Conservation (phyloP, 35 echinoderm and acorn worm species). For the Apostichopus parvimensis region DNA sequence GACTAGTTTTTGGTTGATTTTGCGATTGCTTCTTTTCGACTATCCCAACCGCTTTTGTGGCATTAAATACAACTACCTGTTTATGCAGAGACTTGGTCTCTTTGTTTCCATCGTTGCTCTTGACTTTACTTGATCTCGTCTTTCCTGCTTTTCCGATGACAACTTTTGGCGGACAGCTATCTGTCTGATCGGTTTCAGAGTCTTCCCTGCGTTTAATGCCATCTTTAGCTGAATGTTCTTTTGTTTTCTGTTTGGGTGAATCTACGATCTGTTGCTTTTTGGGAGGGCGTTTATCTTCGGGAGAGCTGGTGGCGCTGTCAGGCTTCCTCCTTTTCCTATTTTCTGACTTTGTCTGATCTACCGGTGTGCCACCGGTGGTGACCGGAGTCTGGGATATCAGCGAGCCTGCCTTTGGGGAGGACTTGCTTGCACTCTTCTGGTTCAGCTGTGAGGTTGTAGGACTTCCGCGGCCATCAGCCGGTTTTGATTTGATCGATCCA, state of each 20-base stretch:
- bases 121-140: not conserved
- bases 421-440: conserved; percentile 15
- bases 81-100: conserved; percentile 30
- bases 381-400: conserved; percentile 32
- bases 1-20: not conserved
- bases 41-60: conserved; percentile 9
- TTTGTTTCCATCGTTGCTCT: conserved; percentile 11
- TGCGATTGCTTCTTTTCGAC: not conserved
- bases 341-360: conserved; percentile 73
- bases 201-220: not conserved
- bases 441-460: conserved; percentile 6
- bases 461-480: conserved; percentile 15
- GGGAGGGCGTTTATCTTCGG: conserved; percentile 21
- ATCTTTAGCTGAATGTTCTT: not conserved
- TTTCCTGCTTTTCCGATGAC: not conserved
- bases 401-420: not conserved
- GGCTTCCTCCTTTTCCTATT: conserved; percentile 73
- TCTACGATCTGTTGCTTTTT: not conserved
- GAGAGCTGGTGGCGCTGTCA: conserved; percentile 10
- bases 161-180: conserved; percentile 5
- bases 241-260: not conserved
- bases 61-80: conserved; percentile 19
- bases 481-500: not conserved
- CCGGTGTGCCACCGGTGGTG: conserved; percentile 50
- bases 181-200: not conserved